Evolutionary conservation across 2,888 invertebrate species (phyloP).

Genomic region (Agrochola lota): DNA sequence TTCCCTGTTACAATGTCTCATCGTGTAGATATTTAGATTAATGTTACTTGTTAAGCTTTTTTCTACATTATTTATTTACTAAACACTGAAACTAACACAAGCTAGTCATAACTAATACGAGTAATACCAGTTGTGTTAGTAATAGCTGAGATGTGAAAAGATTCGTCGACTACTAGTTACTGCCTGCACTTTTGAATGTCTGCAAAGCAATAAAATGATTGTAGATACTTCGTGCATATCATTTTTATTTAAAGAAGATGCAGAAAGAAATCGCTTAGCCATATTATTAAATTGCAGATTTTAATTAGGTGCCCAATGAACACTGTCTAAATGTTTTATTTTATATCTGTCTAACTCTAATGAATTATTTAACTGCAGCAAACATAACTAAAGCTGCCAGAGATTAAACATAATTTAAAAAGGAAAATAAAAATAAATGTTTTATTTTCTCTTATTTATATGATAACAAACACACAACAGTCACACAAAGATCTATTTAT

Average conservation of each 20-base stretch:
- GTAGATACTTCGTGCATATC: not conserved
- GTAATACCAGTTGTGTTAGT: not conserved
- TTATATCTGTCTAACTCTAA: not conserved
- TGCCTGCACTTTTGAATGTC: not conserved
- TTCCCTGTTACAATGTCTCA: constrained; percentile 55
- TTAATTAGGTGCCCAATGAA: not conserved
- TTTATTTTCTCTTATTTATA: constrained; percentile 39
- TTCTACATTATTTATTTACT: not conserved
- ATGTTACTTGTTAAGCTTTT: not conserved
- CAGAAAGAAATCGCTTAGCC: not conserved
- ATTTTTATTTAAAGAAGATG: not conserved
- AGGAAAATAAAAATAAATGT: constrained; percentile 8
- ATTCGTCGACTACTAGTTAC: not conserved
- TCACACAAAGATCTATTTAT: constrained; percentile 75
- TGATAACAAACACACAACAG: constrained; percentile 54
- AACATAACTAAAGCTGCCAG: not conserved
- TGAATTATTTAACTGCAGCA: not conserved
- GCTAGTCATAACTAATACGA: too few species aligned
- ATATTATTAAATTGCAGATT: not conserved
- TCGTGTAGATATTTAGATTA: not conserved
- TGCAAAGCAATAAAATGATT: not conserved
- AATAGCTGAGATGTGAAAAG: not conserved
- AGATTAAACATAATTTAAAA: constrained; percentile 17
- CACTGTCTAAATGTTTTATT: not conserved
- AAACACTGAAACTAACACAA: too few species aligned